Evolutionary conservation across 2,888 invertebrate species (phyloP), one percentile per base, ranked within the genome.

Genomic region (Melanchra persicariae): DNA sequence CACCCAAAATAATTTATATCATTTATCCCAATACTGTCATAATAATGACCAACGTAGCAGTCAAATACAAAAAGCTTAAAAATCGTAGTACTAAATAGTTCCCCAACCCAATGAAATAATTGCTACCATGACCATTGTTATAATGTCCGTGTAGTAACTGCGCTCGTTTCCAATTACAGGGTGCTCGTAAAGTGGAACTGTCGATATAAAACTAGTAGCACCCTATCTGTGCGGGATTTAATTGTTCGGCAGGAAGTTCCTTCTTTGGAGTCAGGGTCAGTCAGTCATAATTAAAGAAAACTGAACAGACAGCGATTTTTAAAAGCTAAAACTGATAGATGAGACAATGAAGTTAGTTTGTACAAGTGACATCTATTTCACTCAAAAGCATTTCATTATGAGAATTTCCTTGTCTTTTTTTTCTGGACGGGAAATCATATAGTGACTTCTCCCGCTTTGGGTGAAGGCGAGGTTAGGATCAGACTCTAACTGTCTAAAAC

Each of bases 161-260:
- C 5, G 51, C 54, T 47, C 47, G 51, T 52, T 74, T 63, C 77
- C 92, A 92, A 93, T 93, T 93, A 93, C 90, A 76, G 86, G 76
- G 52, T 78, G 88, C 85, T 92, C 92, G 91, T 93, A 91, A 93
- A 88, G 76, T 83, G 79, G 70, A 87, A 90, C 92, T 91, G 88
- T 89, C 87, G 87, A 90, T 92, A 89, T 91, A 90, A 91, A 92
- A 89, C 88, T 70, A 70, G 62, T 68, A 55, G 60, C 80, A 12
- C 83, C 74, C 74, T 71, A 71, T 81, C 34, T 67, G 66, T 58
- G 57, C 40, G 84, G 65, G 77, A 73, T 84, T 85, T 87, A 86
- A 87, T 85, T 77, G 74, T 64, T 52, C 37, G 52, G 1, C 30
- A 34, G 26, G 10, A 37, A 64, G n/a, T n/a, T 24, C 24, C 26